These are phyloP conservation scores for Neopipo cinnamomea DNA, from an alignment of 2,113 vertebrate species.

Conservation along the genomic window DNA sequence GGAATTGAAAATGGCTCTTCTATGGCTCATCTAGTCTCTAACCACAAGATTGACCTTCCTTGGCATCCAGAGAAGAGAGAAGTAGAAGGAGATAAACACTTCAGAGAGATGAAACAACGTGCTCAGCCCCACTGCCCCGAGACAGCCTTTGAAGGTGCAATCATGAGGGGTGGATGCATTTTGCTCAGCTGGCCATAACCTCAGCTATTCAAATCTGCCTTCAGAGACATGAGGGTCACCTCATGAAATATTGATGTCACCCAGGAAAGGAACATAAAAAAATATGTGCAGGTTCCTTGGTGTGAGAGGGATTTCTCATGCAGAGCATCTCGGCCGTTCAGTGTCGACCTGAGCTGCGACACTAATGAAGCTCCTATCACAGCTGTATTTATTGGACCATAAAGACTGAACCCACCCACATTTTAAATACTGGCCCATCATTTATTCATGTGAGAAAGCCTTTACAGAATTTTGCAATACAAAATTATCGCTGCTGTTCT, in stretches of 20 bases:
- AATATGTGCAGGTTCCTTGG: neutral
- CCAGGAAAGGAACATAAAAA: neutral
- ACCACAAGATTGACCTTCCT: neutral
- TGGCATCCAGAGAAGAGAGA: neutral
- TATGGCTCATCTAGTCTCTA: neutral
- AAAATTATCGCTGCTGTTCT: neutral
- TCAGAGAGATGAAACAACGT: neutral
- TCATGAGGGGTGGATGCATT: rapidly evolving
- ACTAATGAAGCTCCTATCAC: neutral
- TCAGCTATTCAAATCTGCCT: neutral
- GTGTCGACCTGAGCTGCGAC: neutral
- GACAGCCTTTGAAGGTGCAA: neutral
- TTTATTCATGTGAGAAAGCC: neutral
- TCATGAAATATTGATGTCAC: neutral
- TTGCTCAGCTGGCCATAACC: neutral
- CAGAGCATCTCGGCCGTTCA: neutral
- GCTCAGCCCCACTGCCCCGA: neutral
- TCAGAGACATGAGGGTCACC: neutral
- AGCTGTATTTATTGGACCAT: neutral
- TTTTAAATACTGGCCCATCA: neutral
- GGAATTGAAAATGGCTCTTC: neutral
- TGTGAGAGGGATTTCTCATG: neutral
- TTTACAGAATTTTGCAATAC: neutral
- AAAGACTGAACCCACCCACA: neutral
- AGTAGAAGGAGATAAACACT: neutral